A percentile compares a stretch with the other conserved stretches of the same genome.
phyloP scores from a whole-genome alignment of 64 coral and sea anemone species.

The Exaiptasia diaphana region DNA sequence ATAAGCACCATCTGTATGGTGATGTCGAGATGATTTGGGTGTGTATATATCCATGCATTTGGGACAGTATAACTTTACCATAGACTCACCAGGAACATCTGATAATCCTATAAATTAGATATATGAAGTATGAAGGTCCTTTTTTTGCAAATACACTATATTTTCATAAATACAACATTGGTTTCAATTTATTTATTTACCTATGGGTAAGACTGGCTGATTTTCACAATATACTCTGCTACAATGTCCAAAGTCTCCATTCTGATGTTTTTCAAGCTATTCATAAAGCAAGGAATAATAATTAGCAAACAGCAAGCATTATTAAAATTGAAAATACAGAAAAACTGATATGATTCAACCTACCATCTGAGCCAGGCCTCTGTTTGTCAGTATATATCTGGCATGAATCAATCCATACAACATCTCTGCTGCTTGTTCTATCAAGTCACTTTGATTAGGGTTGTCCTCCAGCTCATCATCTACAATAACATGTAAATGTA shows the following conservation, averaged over 20 bases:
- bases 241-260: constrained; percentile 99
- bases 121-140: no score
- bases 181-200: no score
- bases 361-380: constrained; percentile 97
- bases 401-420: constrained; percentile 98
- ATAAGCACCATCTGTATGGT: constrained; percentile 97
- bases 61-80: constrained; percentile 98
- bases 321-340: not conserved
- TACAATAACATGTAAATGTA: not conserved
- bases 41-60: constrained; percentile 99
- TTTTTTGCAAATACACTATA: no score
- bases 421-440: constrained; percentile 99
- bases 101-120: no score
- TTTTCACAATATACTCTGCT: constrained; percentile 98
- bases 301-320: not conserved
- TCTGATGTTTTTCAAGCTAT: constrained; percentile 98
- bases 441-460: constrained; percentile 97
- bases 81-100: constrained; percentile 95
- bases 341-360: no score
- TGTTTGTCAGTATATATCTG: constrained; percentile 96
- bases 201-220: constrained; percentile 94
- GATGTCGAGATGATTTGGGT: constrained; percentile 94
- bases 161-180: no score
- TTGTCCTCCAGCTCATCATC: constrained; percentile 98
- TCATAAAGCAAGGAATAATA: not conserved